Percentiles rank a stretch among this genome's conserved stretches.
Evolutionary conservation across 2,888 invertebrate genomes (phyloP).

Genomic region (Phyllotreta cruciferae): DNA sequence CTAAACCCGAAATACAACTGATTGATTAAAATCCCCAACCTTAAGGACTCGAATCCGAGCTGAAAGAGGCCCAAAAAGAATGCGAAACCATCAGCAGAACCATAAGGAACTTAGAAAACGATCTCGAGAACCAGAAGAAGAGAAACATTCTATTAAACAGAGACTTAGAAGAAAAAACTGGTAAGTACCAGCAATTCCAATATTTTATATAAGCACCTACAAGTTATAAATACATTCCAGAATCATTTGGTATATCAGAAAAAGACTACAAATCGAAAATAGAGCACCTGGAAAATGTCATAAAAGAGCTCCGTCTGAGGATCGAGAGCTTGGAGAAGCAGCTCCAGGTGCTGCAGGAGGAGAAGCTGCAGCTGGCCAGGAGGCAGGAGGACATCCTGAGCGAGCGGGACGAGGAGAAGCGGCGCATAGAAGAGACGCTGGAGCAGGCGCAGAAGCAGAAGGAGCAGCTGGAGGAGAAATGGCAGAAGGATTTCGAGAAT

Average conservation of each 20-base stretch:
- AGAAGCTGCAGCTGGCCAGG: constrained; percentile 60
- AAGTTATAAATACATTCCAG: constrained; percentile 40
- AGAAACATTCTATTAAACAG: constrained; percentile 68
- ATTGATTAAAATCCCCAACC: constrained; percentile 1
- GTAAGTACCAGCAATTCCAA: constrained; percentile 54
- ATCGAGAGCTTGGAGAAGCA: constrained; percentile 63
- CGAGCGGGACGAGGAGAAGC: constrained; percentile 62
- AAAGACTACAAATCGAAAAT: constrained; percentile 55
- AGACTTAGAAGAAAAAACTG: constrained; percentile 66
- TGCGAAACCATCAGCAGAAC: constrained; percentile 68
- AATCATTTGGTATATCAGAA: constrained; percentile 52
- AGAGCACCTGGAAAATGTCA: constrained; percentile 61
- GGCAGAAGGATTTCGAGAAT: constrained; percentile 73
- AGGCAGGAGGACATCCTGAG: constrained; percentile 55
- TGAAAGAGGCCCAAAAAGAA: constrained; percentile 72
- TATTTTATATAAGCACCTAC: constrained; percentile 6
- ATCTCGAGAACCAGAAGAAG: constrained; percentile 65
- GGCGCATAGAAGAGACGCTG: constrained; percentile 65
- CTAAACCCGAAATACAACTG: not conserved
- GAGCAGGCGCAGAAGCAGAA: constrained; percentile 69
- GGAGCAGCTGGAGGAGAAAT: constrained; percentile 65
- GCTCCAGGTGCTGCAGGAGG: constrained; percentile 60
- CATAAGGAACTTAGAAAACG: constrained; percentile 68
- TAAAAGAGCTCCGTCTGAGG: constrained; percentile 62
- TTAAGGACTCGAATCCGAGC: constrained; percentile 69